phyloP scores from a whole-genome alignment of 2,888 invertebrate species.

The Flabesymbios commensalis region DNA sequence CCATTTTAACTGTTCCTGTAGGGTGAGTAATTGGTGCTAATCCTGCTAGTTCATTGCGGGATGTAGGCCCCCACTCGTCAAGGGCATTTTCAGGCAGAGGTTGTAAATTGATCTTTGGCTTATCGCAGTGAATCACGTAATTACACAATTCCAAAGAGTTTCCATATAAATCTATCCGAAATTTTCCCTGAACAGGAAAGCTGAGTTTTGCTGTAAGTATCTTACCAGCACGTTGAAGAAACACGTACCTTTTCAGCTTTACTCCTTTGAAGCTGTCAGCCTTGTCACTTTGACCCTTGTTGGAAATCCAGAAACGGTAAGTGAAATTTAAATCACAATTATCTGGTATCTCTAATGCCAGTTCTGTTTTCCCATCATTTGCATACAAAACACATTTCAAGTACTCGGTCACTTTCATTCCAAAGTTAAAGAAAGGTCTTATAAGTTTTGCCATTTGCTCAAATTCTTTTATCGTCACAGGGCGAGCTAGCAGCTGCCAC shows the following conservation, averaged over 20 bases:
- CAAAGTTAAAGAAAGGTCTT: constrained; percentile 14
- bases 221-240: constrained; percentile 4
- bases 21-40: constrained; percentile 4
- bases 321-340: constrained; percentile 1
- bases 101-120: background rate
- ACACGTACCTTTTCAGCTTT: constrained; percentile 7
- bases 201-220: constrained; percentile 3
- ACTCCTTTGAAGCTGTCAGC: too few relatives aligned
- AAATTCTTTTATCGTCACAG: constrained; percentile 35
- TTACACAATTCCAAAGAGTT: too few relatives aligned
- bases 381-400: constrained; percentile 12
- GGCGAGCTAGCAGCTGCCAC: constrained; percentile 39
- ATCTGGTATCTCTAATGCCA: constrained; percentile 13
- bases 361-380: constrained; percentile 8
- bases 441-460: constrained; percentile 12
- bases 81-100: constrained; percentile 1
- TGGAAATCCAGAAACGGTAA: constrained; percentile 17
- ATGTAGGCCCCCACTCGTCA: constrained; percentile 13
- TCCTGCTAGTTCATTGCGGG: background rate
- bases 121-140: background rate
- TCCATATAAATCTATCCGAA: constrained; percentile 17
- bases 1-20: constrained; percentile 1
- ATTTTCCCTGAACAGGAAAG: constrained; percentile 21
- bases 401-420: constrained; percentile 5
- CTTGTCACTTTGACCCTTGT: background rate